Base-by-base conservation (phyloP, 2,888 invertebrate genomes). In the Orthosia cruda region DNA sequence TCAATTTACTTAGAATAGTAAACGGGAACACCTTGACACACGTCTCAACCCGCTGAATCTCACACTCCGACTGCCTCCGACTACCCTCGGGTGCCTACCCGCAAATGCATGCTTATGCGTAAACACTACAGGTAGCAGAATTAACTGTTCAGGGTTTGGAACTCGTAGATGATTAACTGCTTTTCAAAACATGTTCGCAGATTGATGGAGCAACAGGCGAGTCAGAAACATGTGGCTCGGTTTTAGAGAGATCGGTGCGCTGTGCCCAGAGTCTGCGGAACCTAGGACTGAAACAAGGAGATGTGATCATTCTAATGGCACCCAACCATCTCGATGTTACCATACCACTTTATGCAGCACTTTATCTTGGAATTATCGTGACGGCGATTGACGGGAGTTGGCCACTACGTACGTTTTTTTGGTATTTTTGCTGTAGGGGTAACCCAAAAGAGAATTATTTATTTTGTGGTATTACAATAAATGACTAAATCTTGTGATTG, bases 281-380 rank as follows among this genome's bases (percentile, higher is more conserved):
- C 58, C 79, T 93, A 55, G 97, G 96, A 0, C 73, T 97, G 18
- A 84, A 89, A 55, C 80, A 86, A 2, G 94, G 95, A 2, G 97
- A 97, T 76, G 93, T 97, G 3, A 91, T 97, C 49, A 83, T 93
- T 0, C 83, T 97, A 2, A 97, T 97, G 93, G 96, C 94, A 2
- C 93, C 94, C 0, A 97, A 95, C 82, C 95, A 95, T 70, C 80
- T 96, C 18, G 94, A 97, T 78, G 81, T 95, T 18, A 88, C 92
- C 9, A 91, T 97, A 55, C 97, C 97, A 0, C 92, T 69, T 20
- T 93, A 97, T 54, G 97, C 97, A 0, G 93, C 40, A 1, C 40
- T 40, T 40, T 40, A 4, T 40, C 40, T 40, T 40, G 40, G 40
- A 40, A 40, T 40, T 0, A 83, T 87, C 4, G 87, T 93, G 4